These are phyloP conservation scores for Plectrocnemia conspersa DNA, from an alignment of 1,140 invertebrate genomes.

Conservation along the genomic window DNA sequence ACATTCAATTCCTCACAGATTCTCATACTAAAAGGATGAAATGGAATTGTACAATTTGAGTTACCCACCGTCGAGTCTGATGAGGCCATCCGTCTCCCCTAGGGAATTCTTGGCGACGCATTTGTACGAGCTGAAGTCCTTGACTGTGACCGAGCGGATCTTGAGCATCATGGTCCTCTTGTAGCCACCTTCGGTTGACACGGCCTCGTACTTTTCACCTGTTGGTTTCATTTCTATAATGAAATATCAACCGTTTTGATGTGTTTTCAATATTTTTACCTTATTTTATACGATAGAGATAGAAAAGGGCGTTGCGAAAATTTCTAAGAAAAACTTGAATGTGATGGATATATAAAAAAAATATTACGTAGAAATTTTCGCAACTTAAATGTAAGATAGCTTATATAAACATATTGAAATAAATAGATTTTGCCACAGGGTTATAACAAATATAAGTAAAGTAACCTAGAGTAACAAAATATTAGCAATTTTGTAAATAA, in stretches of 20 bases:
- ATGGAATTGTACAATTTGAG: too few species aligned
- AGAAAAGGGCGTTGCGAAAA: not conserved
- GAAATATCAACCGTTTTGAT: slow-evolving; percentile 15
- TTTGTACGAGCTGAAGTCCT: slow-evolving; percentile 57
- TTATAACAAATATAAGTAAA: too few species aligned
- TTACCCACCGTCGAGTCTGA: slow-evolving; percentile 56
- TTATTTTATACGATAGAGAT: not conserved
- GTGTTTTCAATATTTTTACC: not conserved
- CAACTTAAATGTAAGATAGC: too few species aligned
- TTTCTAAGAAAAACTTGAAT: not conserved
- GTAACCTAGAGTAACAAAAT: too few species aligned
- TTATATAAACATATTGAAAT: too few species aligned
- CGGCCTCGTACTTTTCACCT: slow-evolving; percentile 55
- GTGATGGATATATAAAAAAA: too few species aligned
- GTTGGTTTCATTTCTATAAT: slow-evolving; percentile 52
- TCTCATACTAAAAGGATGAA: too few species aligned
- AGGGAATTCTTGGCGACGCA: slow-evolving; percentile 57
- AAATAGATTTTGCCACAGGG: too few species aligned
- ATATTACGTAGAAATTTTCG: too few species aligned
- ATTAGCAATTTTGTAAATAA: too few species aligned
- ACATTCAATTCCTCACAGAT: too few species aligned
- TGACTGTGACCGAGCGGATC: slow-evolving; percentile 50
- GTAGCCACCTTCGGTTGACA: slow-evolving; percentile 53
- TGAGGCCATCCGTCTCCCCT: slow-evolving; percentile 55
- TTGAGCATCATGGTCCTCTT: slow-evolving; percentile 57